Evolutionary conservation across 2,113 vertebrate genomes (phyloP), one percentile per base, ranked within the genome.

Genomic region (Halcyon malimbica): DNA sequence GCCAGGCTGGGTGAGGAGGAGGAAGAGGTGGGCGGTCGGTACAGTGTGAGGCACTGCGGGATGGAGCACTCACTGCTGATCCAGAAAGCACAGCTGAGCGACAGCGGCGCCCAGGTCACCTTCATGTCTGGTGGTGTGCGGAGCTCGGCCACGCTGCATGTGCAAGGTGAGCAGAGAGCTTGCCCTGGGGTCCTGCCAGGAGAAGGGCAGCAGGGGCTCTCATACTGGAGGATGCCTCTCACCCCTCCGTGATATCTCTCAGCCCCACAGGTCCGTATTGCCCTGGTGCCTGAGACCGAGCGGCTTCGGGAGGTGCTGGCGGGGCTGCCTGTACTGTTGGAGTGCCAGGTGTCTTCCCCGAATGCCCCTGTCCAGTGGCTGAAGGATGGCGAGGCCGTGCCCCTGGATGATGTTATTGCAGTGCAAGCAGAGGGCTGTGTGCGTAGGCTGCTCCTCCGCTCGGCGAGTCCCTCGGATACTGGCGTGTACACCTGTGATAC

Each of bases 401-500:
- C 97, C 76, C 95, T 96, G 86, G 96, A 94, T 3, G 97, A 90
- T 3, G 19, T 97, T 93, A 94, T 96, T 10, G 95, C 96, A 75
- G 68, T 98, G 78, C 97, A 99, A 96, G 98, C 98, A 5, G 99
- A 99, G 81, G 98, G 98, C 90, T 98, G 97, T 0, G 90, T 98
- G 70, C 97, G 97, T 67, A 94, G 99, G 92, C 98, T 99, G 71
- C 98, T 99, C 60, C 98, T 99, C 89, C 98, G 98, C 6, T 97
- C 98, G 0, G 98, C 98, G 0, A 98, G 97, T 13, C 98, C 98
- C 67, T 97, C 95, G 1, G 98, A 99, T 16, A 98, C 98, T 0
- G 99, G 99, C 7, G 98, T 99, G 92, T 99, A 99, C 69, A 99
- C 99, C 21, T 99, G 99, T 2, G 98, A 99, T 0, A 97, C 98